phyloP scores from a whole-genome alignment of 2,113 vertebrate genomes.

The Rhadina sibilatrix region DNA sequence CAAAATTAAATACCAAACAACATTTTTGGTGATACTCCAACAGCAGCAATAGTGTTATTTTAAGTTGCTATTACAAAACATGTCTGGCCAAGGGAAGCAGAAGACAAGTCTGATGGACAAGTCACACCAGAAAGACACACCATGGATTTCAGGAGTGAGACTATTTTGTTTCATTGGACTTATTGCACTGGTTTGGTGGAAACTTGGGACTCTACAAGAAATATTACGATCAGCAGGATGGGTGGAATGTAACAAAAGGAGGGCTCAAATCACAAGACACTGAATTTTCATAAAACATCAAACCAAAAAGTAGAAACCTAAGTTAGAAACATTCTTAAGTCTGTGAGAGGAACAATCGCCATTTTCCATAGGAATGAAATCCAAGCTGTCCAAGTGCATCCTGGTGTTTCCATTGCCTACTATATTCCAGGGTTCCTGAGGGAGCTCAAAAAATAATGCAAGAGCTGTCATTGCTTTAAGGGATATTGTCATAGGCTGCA shows the following conservation, averaged over 20 bases:
- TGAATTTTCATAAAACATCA: not conserved
- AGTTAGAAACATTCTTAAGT: not conserved
- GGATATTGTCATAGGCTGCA: fast-evolving
- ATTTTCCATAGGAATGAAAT: not conserved
- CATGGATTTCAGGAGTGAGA: not conserved
- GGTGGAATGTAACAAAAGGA: not conserved
- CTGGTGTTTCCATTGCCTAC: not conserved
- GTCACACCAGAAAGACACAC: not conserved
- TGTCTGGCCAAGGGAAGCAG: not conserved
- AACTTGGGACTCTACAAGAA: not conserved
- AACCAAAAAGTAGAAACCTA: not conserved
- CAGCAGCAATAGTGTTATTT: not conserved
- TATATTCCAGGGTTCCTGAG: not conserved
- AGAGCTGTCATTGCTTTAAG: not conserved
- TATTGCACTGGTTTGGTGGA: not conserved
- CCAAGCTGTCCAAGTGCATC: not conserved
- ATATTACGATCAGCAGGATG: not conserved
- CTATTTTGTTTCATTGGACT: fast-evolving
- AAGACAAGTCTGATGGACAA: not conserved
- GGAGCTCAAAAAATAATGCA: not conserved
- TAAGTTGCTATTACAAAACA: not conserved
- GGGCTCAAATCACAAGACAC: not conserved
- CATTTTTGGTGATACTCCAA: not conserved
- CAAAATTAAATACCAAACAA: not conserved
- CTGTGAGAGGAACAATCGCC: not conserved